Percentiles rank a stretch among this genome's conserved stretches.
phyloP scores from a whole-genome alignment of 2,888 invertebrate genomes.

The Spodoptera picta region DNA sequence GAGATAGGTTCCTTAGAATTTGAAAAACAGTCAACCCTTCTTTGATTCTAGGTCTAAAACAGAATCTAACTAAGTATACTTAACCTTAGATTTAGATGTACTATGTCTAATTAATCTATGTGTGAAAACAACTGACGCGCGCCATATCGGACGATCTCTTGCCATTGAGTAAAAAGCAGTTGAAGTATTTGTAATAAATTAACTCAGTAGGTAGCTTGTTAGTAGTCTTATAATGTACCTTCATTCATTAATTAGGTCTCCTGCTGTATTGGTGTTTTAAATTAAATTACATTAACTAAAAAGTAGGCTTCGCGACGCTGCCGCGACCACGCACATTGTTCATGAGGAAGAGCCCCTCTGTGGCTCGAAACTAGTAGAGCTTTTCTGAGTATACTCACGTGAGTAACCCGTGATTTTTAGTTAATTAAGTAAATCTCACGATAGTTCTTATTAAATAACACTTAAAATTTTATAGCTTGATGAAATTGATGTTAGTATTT shows the following conservation, averaged over 20 bases:
- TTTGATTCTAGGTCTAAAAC: neutral
- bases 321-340: too few relatives aligned
- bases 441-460: too few relatives aligned
- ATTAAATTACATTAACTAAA: neutral
- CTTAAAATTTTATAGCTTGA: neutral
- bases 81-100: constrained; percentile 42
- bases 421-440: too few relatives aligned
- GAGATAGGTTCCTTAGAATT: too few relatives aligned
- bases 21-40: too few relatives aligned
- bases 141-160: constrained; percentile 39
- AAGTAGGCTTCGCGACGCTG: too few relatives aligned
- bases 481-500: too few relatives aligned
- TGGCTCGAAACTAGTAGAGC: too few relatives aligned
- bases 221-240: constrained; percentile 6
- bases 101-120: constrained; percentile 52
- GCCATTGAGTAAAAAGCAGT: constrained; percentile 28
- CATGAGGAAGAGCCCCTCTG: too few relatives aligned
- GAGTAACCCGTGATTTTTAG: too few relatives aligned
- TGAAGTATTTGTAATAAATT: constrained; percentile 37
- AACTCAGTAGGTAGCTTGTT: constrained; percentile 5
- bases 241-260: constrained; percentile 9
- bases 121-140: constrained; percentile 54
- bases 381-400: too few relatives aligned
- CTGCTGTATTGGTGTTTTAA: constrained; percentile 12
- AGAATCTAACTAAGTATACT: constrained; percentile 3